phyloP scores from a whole-genome alignment of 2,888 invertebrate genomes.

The Aelia acuminata region DNA sequence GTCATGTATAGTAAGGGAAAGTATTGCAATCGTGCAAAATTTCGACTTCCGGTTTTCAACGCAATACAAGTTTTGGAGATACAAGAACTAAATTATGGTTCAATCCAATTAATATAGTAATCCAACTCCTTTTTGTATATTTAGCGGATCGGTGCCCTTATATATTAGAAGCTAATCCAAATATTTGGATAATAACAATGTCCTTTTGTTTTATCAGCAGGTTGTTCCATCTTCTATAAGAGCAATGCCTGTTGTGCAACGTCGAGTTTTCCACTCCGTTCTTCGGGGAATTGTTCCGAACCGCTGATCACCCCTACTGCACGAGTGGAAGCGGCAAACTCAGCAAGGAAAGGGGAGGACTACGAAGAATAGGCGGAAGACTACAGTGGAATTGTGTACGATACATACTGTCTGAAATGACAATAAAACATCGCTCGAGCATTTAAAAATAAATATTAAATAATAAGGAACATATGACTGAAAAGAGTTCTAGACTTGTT shows the following conservation, averaged over 20 bases:
- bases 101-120: too few relatives aligned
- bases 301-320: background rate
- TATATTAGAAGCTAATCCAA: too few relatives aligned
- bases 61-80: too few relatives aligned
- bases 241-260: background rate
- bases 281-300: slow-evolving; percentile 26
- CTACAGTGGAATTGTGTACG: background rate
- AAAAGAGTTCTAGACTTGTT: too few relatives aligned
- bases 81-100: too few relatives aligned
- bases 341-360: background rate
- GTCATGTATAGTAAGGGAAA: too few relatives aligned
- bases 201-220: background rate
- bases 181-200: background rate
- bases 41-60: too few relatives aligned
- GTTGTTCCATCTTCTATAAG: background rate
- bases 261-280: slow-evolving; percentile 20
- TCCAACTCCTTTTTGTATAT: too few relatives aligned
- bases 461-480: too few relatives aligned
- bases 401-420: background rate
- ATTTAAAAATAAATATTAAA: too few relatives aligned
- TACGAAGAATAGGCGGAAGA: background rate
- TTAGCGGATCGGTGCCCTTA: too few relatives aligned
- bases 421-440: background rate
- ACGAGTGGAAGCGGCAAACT: background rate
- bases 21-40: too few relatives aligned